These are phyloP conservation scores for Lycocerus yunnanus DNA, from an alignment of 2,888 invertebrate species.

Conservation along the genomic window DNA sequence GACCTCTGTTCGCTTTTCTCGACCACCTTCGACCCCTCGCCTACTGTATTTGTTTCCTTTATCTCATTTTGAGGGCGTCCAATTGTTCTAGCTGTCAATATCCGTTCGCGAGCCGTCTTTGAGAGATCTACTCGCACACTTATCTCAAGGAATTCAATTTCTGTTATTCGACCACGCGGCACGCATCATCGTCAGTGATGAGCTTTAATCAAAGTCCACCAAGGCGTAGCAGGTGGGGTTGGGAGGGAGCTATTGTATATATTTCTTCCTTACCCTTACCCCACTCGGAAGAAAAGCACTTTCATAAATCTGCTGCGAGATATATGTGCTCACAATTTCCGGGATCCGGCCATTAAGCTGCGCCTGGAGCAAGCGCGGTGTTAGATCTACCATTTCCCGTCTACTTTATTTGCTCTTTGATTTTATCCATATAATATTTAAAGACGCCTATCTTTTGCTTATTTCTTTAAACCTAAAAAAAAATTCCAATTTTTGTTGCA, in stretches of 20 bases:
- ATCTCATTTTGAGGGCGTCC: conserved; percentile 53
- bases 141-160: conserved; percentile 51
- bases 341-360: conserved; percentile 82
- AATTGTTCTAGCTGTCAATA: conserved; percentile 60
- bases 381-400: conserved; percentile 50
- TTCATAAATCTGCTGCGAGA: conserved; percentile 89
- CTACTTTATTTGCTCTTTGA: conserved; percentile 54
- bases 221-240: conserved; percentile 32
- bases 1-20: conserved; percentile 27
- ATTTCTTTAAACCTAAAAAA: conserved; percentile 3
- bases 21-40: conserved; percentile 24
- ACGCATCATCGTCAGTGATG: conserved; percentile 34
- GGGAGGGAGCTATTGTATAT: conserved; percentile 52
- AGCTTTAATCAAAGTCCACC: conserved; percentile 33
- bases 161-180: conserved; percentile 44
- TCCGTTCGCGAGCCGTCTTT: conserved; percentile 46
- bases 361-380: conserved; percentile 51
- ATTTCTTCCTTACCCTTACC: conserved; percentile 51
- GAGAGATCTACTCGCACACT: conserved; percentile 44
- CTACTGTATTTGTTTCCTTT: conserved; percentile 57
- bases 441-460: conserved; percentile 17
- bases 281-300: conserved; percentile 65
- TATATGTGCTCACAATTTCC: conserved; percentile 91
- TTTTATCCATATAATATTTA: conserved; percentile 44
- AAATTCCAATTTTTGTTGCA: conserved; percentile 16